phyloP scores from a whole-genome alignment of 2,888 invertebrate genomes.

The Pseudococcus jackbeardsleyi region DNA sequence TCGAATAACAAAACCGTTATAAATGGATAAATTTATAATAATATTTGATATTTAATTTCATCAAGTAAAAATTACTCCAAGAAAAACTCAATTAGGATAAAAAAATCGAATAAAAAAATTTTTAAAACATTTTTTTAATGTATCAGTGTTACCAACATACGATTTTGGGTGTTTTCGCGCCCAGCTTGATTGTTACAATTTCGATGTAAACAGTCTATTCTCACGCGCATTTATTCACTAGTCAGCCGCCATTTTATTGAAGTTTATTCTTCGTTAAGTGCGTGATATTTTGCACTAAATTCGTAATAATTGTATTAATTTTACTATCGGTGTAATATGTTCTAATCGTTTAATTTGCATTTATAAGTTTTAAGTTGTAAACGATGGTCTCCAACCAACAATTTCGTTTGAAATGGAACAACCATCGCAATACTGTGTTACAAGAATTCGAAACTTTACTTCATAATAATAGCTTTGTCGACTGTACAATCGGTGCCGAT shows the following conservation, averaged over 20 bases:
- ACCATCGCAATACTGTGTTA: slow-evolving; percentile 91
- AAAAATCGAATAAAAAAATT: no score
- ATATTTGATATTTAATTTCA: no score
- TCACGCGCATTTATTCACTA: slow-evolving; percentile 50
- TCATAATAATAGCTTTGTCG: slow-evolving; percentile 90
- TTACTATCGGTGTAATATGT: slow-evolving; percentile 52
- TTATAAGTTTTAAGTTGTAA: slow-evolving; percentile 30
- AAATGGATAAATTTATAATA: no score
- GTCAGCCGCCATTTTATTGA: slow-evolving; percentile 54
- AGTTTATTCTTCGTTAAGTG: slow-evolving; percentile 35
- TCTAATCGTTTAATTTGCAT: slow-evolving; percentile 4
- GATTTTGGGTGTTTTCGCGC: not conserved
- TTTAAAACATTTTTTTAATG: no score
- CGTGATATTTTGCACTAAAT: slow-evolving; percentile 23
- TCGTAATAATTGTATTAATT: not conserved
- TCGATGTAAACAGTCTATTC: slow-evolving; percentile 31
- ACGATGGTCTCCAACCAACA: slow-evolving; percentile 78
- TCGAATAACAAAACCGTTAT: no score
- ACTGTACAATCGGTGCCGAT: slow-evolving; percentile 92
- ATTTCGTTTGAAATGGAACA: slow-evolving; percentile 94
- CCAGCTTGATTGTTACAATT: not conserved
- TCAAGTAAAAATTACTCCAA: no score
- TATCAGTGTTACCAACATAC: not conserved
- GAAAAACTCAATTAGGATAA: no score
- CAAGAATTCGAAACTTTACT: slow-evolving; percentile 91